Conservation (phyloP, 2,888 invertebrate genomes). For the Pseudococcus jackbeardsleyi region DNA sequence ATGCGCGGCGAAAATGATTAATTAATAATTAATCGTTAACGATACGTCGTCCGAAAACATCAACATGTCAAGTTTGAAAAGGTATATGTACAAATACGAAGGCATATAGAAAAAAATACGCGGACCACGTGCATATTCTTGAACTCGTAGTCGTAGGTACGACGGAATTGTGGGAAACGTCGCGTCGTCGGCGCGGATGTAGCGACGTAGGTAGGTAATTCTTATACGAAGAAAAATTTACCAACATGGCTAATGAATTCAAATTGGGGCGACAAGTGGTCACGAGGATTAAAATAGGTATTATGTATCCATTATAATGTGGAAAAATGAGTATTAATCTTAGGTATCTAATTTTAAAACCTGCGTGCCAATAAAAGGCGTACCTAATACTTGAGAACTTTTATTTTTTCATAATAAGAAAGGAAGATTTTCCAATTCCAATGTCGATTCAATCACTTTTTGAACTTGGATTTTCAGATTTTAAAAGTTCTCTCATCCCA, state of each 20-base stretch:
- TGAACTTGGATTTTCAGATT: too few species aligned
- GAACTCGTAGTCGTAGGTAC: neutral
- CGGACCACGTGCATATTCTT: neutral
- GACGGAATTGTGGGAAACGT: neutral
- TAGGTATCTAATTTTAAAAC: neutral
- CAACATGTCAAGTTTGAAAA: conserved; percentile 7
- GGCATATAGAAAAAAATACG: neutral
- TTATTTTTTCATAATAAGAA: too few species aligned
- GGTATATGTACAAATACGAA: neutral
- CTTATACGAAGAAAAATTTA: neutral
- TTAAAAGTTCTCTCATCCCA: too few species aligned
- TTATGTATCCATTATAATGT: neutral
- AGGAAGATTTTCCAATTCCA: too few species aligned
- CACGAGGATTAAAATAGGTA: neutral
- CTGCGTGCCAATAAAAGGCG: neutral
- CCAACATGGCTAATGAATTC: neutral
- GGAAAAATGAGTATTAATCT: neutral
- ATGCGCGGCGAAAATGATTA: conserved; percentile 15
- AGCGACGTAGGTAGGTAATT: neutral
- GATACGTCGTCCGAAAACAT: neutral
- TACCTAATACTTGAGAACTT: too few species aligned
- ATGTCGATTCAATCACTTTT: too few species aligned
- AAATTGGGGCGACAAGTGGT: neutral
- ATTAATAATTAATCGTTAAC: conserved; percentile 36
- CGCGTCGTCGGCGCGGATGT: neutral